These are phyloP conservation scores for Melanerpes formicivorus DNA, from an alignment of 2,113 vertebrate species.

Conservation along the genomic window DNA sequence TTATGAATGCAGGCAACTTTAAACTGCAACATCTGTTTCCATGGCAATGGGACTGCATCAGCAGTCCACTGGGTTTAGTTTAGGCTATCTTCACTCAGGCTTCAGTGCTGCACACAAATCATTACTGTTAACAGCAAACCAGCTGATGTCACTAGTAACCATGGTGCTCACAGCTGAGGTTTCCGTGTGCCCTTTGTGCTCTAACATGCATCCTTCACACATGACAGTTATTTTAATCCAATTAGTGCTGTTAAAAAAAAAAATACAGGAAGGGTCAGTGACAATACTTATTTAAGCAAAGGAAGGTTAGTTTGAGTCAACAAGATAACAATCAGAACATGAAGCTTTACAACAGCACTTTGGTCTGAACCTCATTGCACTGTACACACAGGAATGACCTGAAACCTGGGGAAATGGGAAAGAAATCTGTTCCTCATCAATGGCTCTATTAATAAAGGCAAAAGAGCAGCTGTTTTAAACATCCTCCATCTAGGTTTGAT, in stretches of 20 bases:
- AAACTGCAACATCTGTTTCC: slow-evolving; percentile 62
- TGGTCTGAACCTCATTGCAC: background rate
- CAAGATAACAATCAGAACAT: background rate
- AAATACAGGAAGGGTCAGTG: background rate
- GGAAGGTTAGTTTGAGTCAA: slow-evolving; percentile 16
- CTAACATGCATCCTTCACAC: slow-evolving; percentile 42
- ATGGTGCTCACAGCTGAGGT: slow-evolving; percentile 67
- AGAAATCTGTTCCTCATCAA: background rate
- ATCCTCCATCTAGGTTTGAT: background rate
- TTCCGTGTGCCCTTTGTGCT: slow-evolving; percentile 53
- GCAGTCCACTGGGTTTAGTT: slow-evolving; percentile 26
- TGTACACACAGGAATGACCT: background rate
- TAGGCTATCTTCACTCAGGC: slow-evolving; percentile 71
- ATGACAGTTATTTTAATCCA: slow-evolving; percentile 51
- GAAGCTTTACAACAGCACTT: background rate
- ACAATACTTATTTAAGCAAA: background rate
- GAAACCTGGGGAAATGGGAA: background rate
- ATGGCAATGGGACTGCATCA: slow-evolving; percentile 55
- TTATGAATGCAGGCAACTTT: background rate
- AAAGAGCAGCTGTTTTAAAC: background rate
- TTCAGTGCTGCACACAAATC: slow-evolving; percentile 63
- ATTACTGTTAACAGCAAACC: slow-evolving; percentile 65
- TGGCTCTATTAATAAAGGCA: background rate
- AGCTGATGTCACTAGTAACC: slow-evolving; percentile 81
- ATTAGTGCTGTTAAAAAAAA: slow-evolving; percentile 41